phyloP scores from a whole-genome alignment of 2,113 vertebrate genomes.

The Campylomormyrus numenius region DNA sequence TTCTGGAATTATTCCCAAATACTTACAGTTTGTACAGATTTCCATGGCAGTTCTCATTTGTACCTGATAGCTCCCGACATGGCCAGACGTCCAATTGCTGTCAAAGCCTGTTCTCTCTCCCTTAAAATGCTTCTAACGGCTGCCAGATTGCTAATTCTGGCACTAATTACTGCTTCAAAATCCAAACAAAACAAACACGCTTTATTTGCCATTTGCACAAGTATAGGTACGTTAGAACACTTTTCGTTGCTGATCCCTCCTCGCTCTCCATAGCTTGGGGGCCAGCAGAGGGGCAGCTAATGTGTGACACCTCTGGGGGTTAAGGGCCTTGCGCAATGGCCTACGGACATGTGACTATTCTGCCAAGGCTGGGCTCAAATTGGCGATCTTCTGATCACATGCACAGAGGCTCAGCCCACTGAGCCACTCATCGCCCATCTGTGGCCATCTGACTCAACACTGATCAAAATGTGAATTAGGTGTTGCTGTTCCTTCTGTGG shows the following conservation, averaged over 20 bases:
- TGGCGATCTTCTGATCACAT: too few species aligned
- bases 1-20: background rate
- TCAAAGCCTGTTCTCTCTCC: constrained; percentile 32
- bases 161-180: constrained; percentile 28
- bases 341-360: too few species aligned
- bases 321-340: too few species aligned
- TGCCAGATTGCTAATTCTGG: constrained; percentile 30
- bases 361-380: too few species aligned
- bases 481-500: background rate
- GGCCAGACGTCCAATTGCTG: constrained; percentile 26
- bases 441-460: constrained; percentile 4
- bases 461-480: background rate
- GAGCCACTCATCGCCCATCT: background rate
- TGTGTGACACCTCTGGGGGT: too few species aligned
- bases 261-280: too few species aligned
- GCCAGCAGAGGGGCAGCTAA: too few species aligned
- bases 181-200: too few species aligned
- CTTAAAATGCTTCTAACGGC: constrained; percentile 37
- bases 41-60: background rate
- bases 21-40: background rate
- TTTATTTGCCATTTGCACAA: too few species aligned
- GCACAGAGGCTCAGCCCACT: too few species aligned
- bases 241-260: too few species aligned
- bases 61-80: background rate
- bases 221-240: too few species aligned